Percentiles rank a stretch among this genome's conserved stretches.
Evolutionary conservation across 2,888 invertebrate species (phyloP).

Genomic region (Pseudoips prasinana): DNA sequence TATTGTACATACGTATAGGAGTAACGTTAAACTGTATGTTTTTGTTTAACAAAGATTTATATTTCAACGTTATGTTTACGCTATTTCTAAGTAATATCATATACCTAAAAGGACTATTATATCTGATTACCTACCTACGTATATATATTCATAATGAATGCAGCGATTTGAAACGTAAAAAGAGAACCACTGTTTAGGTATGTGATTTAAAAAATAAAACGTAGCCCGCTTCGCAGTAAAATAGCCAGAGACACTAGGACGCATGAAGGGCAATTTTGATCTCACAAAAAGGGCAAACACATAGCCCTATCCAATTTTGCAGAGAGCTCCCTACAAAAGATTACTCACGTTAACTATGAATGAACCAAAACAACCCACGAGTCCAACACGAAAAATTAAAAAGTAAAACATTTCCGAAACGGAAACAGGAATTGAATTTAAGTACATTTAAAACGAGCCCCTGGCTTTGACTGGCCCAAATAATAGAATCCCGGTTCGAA

Average conservation of each 20-base stretch:
- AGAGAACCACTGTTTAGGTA: too few relatives aligned
- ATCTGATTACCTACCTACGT: too few relatives aligned
- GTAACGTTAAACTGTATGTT: too few relatives aligned
- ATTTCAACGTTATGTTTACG: too few relatives aligned
- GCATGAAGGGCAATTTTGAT: constrained; percentile 64
- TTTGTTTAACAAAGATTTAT: too few relatives aligned
- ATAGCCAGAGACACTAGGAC: constrained; percentile 43
- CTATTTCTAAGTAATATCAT: too few relatives aligned
- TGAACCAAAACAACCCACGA: constrained; percentile 68
- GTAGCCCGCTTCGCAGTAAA: constrained; percentile 21
- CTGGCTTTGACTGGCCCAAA: constrained; percentile 72
- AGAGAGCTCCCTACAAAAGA: constrained; percentile 76
- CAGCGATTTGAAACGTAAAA: too few relatives aligned
- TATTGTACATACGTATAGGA: too few relatives aligned
- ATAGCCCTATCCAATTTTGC: constrained; percentile 72
- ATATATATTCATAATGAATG: too few relatives aligned
- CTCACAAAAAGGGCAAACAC: constrained; percentile 67
- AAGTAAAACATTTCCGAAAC: constrained; percentile 68
- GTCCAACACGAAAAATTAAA: constrained; percentile 68
- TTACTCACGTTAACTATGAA: constrained; percentile 79
- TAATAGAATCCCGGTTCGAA: constrained; percentile 71
- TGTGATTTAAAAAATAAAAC: constrained; percentile 25
- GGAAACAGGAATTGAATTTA: constrained; percentile 78
- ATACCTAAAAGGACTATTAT: too few relatives aligned
- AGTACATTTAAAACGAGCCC: constrained; percentile 77